phyloP scores from a whole-genome alignment of 2,113 vertebrate species.

The Corythaeola cristata region DNA sequence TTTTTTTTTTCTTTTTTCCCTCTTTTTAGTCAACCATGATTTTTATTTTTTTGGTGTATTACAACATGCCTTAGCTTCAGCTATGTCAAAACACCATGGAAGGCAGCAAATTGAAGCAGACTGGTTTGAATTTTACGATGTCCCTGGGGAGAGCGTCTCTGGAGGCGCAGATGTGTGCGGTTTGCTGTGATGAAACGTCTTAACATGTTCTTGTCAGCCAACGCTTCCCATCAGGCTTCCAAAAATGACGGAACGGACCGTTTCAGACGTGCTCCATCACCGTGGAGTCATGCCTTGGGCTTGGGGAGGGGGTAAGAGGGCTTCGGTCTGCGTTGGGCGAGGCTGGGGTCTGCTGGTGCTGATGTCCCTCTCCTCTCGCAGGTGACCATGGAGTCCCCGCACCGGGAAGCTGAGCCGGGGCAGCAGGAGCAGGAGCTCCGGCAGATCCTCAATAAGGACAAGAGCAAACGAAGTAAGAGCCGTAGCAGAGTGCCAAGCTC shows the following conservation, averaged over 20 bases:
- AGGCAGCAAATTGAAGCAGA: neutral
- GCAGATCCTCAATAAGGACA: conserved; percentile 86
- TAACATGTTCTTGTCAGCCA: rapidly evolving
- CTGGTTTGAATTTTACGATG: neutral
- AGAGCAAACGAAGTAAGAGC: conserved; percentile 87
- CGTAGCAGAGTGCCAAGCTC: neutral
- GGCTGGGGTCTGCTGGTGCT: neutral
- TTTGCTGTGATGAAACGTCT: neutral
- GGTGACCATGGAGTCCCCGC: conserved; percentile 81
- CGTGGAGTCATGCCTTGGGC: rapidly evolving
- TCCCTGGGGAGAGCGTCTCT: neutral
- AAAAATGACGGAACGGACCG: rapidly evolving
- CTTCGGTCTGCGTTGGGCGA: rapidly evolving
- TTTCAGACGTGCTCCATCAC: neutral
- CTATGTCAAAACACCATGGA: neutral
- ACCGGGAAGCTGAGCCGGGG: conserved; percentile 75
- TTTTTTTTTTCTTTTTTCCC: too few relatives aligned
- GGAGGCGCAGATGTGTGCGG: neutral
- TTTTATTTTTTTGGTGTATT: neutral
- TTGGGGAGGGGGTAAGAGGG: neutral
- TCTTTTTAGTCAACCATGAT: neutral
- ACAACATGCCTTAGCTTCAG: neutral
- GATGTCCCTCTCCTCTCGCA: conserved; percentile 4
- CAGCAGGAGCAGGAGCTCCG: conserved; percentile 84
- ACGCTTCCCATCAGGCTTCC: neutral